Conservation (phyloP, 1,140 invertebrate species). For the Dendrolimus kikuchii region DNA sequence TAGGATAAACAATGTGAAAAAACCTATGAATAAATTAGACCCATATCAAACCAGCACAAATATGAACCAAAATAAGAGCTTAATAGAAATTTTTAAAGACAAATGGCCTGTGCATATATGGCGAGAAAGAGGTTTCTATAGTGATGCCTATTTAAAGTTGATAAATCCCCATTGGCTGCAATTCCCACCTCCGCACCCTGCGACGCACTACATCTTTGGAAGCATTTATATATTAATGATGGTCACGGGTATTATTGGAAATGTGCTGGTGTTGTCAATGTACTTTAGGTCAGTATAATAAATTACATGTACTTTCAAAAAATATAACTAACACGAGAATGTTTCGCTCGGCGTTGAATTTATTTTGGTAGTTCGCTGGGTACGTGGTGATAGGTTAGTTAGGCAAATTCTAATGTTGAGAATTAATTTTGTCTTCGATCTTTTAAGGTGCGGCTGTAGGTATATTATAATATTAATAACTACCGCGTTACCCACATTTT, state of each 20-base stretch:
- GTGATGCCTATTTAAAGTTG: conserved; percentile 71
- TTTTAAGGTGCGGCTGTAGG: too few relatives aligned
- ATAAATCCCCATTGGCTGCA: conserved; percentile 79
- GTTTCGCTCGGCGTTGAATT: too few relatives aligned
- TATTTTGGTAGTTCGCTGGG: too few relatives aligned
- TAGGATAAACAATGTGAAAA: conserved; percentile 2
- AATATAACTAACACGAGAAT: too few relatives aligned
- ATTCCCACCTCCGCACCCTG: conserved; percentile 73
- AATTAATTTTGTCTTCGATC: too few relatives aligned
- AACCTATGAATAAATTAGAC: not conserved
- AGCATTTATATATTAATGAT: conserved; percentile 74
- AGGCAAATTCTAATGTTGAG: too few relatives aligned
- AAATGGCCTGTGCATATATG: conserved; percentile 69
- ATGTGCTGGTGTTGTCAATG: conserved; percentile 76
- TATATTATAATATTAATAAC: too few relatives aligned
- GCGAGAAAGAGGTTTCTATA: conserved; percentile 68
- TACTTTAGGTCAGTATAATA: conserved; percentile 70
- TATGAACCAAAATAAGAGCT: not conserved
- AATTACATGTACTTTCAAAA: too few relatives aligned
- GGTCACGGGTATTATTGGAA: conserved; percentile 75
- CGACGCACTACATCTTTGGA: conserved; percentile 73
- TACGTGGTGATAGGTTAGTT: too few relatives aligned
- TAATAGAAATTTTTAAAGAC: conserved; percentile 37
- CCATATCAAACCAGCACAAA: not conserved
- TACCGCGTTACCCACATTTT: too few relatives aligned